These are phyloP conservation scores for Siphamia tubifer DNA, from an alignment of 2,113 vertebrate genomes.

Conservation along the genomic window DNA sequence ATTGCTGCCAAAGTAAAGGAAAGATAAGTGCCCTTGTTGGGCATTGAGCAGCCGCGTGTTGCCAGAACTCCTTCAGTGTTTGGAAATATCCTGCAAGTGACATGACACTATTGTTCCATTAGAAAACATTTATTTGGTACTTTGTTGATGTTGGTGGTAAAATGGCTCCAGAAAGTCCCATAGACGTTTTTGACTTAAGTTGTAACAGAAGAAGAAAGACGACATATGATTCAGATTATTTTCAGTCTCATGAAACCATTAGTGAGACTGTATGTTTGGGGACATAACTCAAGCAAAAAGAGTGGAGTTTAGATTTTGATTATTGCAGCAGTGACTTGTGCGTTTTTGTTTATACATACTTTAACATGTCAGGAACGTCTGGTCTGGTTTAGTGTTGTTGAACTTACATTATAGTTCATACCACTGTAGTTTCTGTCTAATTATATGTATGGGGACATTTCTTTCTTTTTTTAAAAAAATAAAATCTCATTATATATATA, in stretches of 20 bases:
- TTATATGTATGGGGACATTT: too few relatives aligned
- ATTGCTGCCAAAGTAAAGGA: slow-evolving; percentile 9
- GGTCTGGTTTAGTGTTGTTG: neutral
- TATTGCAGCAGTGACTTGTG: neutral
- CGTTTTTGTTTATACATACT: slow-evolving; percentile 1
- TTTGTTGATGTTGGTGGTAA: slow-evolving; percentile 40
- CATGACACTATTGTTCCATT: slow-evolving; percentile 40
- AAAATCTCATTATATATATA: neutral
- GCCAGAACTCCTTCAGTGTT: slow-evolving; percentile 43
- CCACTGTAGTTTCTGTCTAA: too few relatives aligned
- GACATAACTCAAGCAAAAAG: neutral
- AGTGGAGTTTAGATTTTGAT: neutral
- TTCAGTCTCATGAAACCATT: neutral
- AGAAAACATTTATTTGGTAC: slow-evolving; percentile 10
- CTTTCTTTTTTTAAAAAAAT: too few relatives aligned
- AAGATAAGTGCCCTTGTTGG: slow-evolving; percentile 15
- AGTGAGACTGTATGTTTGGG: neutral
- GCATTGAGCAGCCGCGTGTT: slow-evolving; percentile 4
- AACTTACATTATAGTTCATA: neutral
- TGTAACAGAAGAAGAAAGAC: slow-evolving; percentile 12
- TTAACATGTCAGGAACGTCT: neutral
- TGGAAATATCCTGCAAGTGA: slow-evolving; percentile 11
- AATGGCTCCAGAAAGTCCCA: slow-evolving; percentile 15
- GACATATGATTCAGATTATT: slow-evolving; percentile 17
- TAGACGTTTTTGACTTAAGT: neutral